Conservation (phyloP, 2,113 vertebrate genomes). For the Hippocampus comes region DNA sequence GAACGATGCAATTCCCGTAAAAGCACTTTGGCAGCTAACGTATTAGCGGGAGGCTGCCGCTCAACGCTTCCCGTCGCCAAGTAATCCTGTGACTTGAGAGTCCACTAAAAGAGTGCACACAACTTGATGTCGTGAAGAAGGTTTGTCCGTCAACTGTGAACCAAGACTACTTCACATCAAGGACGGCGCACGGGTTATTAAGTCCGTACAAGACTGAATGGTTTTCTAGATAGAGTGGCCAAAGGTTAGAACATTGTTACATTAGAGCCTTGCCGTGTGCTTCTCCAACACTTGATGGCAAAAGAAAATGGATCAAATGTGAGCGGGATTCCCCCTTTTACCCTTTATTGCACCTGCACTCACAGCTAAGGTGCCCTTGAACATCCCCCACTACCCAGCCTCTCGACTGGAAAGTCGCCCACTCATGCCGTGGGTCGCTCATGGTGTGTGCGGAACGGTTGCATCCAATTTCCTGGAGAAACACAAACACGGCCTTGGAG, state of each 20-base stretch:
- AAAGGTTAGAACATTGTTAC: constrained; percentile 1
- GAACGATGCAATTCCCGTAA: constrained; percentile 37
- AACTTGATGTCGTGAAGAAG: background rate
- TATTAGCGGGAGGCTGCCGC: constrained; percentile 34
- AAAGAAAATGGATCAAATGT: constrained; percentile 3
- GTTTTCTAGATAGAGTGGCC: constrained; percentile 7
- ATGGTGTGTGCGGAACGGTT: background rate
- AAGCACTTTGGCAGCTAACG: constrained; percentile 41
- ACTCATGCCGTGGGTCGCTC: background rate
- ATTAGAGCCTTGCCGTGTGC: background rate
- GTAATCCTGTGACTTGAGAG: constrained; percentile 20
- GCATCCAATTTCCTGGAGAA: background rate
- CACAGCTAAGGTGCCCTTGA: background rate
- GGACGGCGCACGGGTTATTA: background rate
- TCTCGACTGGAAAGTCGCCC: background rate
- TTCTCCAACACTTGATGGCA: constrained; percentile 23
- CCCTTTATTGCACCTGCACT: background rate
- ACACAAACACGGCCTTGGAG: background rate
- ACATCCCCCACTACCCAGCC: background rate
- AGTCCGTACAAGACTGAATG: background rate
- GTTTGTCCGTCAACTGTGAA: background rate
- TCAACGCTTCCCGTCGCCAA: constrained; percentile 32
- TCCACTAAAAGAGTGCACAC: constrained; percentile 13
- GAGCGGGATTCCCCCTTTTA: background rate
- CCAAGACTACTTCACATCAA: background rate